Evolutionary conservation across 2,113 vertebrate species (phyloP), one percentile per base, ranked within the genome.

Genomic region (Trichechus manatus): DNA sequence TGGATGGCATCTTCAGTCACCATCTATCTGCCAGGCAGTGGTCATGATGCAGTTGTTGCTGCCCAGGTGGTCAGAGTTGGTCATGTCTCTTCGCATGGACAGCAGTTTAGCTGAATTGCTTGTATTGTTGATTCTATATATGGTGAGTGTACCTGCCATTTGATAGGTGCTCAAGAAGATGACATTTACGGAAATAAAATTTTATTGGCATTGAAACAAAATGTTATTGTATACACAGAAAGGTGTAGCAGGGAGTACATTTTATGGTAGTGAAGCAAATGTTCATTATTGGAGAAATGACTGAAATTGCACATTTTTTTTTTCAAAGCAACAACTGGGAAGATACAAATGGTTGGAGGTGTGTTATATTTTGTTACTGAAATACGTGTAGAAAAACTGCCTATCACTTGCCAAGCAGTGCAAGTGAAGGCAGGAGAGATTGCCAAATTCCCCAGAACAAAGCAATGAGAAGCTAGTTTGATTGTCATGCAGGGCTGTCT

Each of bases 281-380:
- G 93, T 93, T 88, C 74, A 72, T 64, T 68, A 42, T 89, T 89
- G 44, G 44, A 84, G 66, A 89, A 87, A 87, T 87, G 75, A 93
- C 47, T 82, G 74, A 89, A 95, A 78, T 79, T 56, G 23, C 39
- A 56, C 14, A 22, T 92, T 89, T 82, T 89, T 47, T 47, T 59
- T 93, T 94, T 91, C 86, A 95, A 56, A 92, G 36, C 47, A 92
- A 39, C 11, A 87, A 13, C 64, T 92, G 77, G 29, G 42, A 81
- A 92, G 72, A 44, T 63, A 78, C 9, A 85, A 68, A 56, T 87
- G 80, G 53, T 89, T 44, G 33, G 83, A 92, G 22, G 29, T 15
- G 3, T 96, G 20, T 42, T 87, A 53, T 77, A 31, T 53, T 33
- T 89, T 93, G 84, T 70, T 87, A 64, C 53, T 56, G 91, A 66